Base-by-base conservation (phyloP, 2,797 vertebrate species). In the Gallinago nigripennis region DNA sequence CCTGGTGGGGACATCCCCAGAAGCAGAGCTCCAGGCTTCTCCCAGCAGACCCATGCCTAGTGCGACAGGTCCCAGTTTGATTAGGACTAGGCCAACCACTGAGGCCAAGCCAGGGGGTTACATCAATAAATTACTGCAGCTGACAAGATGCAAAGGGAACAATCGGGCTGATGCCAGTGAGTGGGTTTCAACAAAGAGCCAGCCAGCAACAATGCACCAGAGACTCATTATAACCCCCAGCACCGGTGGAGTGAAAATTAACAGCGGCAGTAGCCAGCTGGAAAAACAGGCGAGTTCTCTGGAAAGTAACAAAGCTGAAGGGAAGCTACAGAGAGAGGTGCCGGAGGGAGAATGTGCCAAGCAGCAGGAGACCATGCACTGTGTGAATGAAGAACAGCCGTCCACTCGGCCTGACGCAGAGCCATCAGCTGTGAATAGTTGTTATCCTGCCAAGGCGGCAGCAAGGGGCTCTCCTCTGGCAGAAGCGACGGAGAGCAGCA, bases 81-180 rank as follows among this genome's bases (percentile, higher is more conserved):
- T 94, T 48, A 94, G 63, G 77, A 95, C 95, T 45, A 90, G 96
- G 28, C 96, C 94, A 14, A 39, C 56, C 31, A 46, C 64, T 5
- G 98, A 98, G 65, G 92, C 91, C 46, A 98, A 97, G 90, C 98
- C 97, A 1, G 95, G 97, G n/a, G 98, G 98, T 91, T 99, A 99
- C 82, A 99, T 99, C 75, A 97, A 98, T 95, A 98, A 98, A 97
- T 96, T 99, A 19, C 97, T 99, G 27, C 97, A 98, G 80, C 98
- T 98, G 87, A 98, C 97, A 4, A 96, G 97, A 72, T 98, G 92
- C 96, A 98, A 90, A 93, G 96, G 92, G 57, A 90, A 63, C 75
- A 73, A 96, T 91, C 96, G 60, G 7, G 86, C 78, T 39, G 97
- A 98, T 31, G 72, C 48, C 60, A 27, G 30, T 8, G 91, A 97